phyloP scores from a whole-genome alignment of 2,888 invertebrate genomes.

The Crepidodera aurea region DNA sequence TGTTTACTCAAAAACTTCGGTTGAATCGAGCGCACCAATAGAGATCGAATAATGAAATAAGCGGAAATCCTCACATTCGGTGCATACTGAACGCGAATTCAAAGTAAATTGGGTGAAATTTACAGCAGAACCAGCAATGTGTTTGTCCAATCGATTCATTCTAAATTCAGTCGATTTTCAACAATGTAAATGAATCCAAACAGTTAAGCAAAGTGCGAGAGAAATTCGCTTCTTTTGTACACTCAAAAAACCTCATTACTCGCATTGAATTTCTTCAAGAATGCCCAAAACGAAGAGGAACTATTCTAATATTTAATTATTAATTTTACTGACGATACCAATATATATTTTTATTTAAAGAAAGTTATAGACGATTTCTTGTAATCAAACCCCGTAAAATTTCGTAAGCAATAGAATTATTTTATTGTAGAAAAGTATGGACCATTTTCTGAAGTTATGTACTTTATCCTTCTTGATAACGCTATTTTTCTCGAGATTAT shows the following conservation, averaged over 20 bases:
- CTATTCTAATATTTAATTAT: no score
- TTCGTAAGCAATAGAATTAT: no score
- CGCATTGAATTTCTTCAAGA: no score
- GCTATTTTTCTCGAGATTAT: no score
- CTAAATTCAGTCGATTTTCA: constrained; percentile 14
- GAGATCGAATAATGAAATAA: neutral
- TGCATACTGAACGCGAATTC: neutral
- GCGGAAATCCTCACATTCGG: constrained; percentile 2
- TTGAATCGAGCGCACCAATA: constrained; percentile 7
- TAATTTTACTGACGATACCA: no score
- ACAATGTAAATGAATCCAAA: constrained; percentile 26
- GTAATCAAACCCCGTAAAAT: no score
- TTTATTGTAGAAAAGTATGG: no score
- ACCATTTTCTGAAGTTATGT: no score
- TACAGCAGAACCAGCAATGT: constrained; percentile 3
- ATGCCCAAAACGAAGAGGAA: no score
- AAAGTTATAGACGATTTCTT: no score
- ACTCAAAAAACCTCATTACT: constrained; percentile 7
- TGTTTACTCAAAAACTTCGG: constrained; percentile 5
- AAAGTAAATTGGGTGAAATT: constrained; percentile 15
- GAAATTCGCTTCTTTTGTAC: neutral
- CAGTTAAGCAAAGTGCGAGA: constrained; percentile 19
- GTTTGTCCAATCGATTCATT: constrained; percentile 15
- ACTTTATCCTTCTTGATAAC: no score
- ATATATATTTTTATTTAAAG: no score